Evolutionary conservation across 2,888 invertebrate species (phyloP).

Genomic region (Limnephilus lunatus): DNA sequence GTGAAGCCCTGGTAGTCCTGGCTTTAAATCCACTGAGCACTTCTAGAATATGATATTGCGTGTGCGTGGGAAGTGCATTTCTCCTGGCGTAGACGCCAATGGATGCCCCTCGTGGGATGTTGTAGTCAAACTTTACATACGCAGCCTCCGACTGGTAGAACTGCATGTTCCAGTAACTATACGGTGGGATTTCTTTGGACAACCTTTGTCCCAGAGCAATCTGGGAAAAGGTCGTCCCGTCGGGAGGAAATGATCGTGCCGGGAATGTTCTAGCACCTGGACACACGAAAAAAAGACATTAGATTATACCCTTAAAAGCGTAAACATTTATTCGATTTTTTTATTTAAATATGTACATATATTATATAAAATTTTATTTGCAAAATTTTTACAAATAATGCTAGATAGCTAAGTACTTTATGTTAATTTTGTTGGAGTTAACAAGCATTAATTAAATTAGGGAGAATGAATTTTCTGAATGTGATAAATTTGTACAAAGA

Average conservation of each 20-base stretch:
- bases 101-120: slow-evolving; percentile 92
- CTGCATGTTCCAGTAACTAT: slow-evolving; percentile 98
- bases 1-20: slow-evolving; percentile 88
- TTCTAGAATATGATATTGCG: slow-evolving; percentile 97
- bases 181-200: slow-evolving; percentile 92
- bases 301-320: neutral
- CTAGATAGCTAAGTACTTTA: neutral
- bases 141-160: slow-evolving; percentile 96
- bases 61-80: slow-evolving; percentile 96
- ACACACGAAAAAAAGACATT: neutral
- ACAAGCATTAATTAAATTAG: neutral
- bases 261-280: slow-evolving; percentile 92
- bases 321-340: neutral
- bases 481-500: neutral
- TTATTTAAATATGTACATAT: neutral
- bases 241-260: slow-evolving; percentile 93
- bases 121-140: slow-evolving; percentile 96
- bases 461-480: neutral
- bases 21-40: slow-evolving; percentile 94
- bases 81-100: slow-evolving; percentile 96
- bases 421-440: neutral
- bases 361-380: neutral
- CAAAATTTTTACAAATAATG: neutral
- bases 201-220: slow-evolving; percentile 91
- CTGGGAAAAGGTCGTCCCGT: slow-evolving; percentile 94